Base-by-base conservation (phyloP, 2,113 vertebrate genomes). In the Colistium nudipinnis region DNA sequence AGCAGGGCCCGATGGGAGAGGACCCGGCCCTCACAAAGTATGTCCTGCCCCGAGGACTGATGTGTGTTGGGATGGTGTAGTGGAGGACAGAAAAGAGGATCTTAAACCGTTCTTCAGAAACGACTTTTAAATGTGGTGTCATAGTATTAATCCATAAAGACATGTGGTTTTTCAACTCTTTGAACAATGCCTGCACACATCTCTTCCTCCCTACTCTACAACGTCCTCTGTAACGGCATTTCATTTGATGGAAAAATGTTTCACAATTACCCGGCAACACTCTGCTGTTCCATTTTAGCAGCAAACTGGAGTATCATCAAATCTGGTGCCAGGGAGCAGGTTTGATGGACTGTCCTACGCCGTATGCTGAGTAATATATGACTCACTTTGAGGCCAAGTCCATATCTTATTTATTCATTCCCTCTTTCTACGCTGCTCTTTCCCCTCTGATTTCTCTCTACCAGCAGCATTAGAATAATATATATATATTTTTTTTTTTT, bases 301-400 rank as follows among this genome's bases (percentile, higher is more conserved):
- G 45, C 5, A 17, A 64, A 62, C 36, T 60, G 76, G 69, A 47
- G 62, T n/a, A 74, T 62, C 68, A 72, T 67, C 59, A 61, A 78
- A 36, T 53, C 6, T 6, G 16, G 30, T 76, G 78, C 72, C 51
- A 76, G 68, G 53, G 53, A 64, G 62, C 39, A 49, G 33, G 48
- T 60, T 60, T 76, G 35, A 83, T 81, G 30, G 62, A 72, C 35
- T 35, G 62, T 49, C 49, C 57, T 53, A 51, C 65, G 16, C n/a
- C 27, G 9, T 19, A 70, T 61, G 62, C 62, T 28, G 60, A 78
- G 83, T 82, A 81, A 81, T 89, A 71, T 47, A 78, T 80, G 75
- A 77, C 54, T 80, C 77, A 76, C 78, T 79, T 80, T 74, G 66
- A n/a, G 64, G 62, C 74, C 52, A 35, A 81, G 70, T 82, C 75